Evolutionary conservation across 2,888 invertebrate species (phyloP), one percentile per base, ranked within the genome.

Genomic region (Dilophus febrilis): DNA sequence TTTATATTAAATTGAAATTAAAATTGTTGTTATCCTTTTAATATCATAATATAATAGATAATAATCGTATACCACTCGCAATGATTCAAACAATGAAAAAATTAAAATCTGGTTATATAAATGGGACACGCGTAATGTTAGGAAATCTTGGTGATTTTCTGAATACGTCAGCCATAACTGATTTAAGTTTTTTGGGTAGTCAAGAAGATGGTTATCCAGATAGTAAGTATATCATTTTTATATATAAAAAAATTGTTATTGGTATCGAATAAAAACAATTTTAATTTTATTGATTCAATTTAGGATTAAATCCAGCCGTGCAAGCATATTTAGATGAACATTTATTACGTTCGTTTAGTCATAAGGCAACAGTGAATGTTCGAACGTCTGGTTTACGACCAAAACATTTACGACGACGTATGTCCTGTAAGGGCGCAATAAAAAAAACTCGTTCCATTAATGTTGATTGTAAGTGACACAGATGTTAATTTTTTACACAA

Each of bases 11-110:
- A 16, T 7, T 13, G 33, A 33, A 31, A 31, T n/a, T n/a, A 28
- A 28, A n/a, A n/a, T n/a, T n/a, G n/a, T n/a, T n/a, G n/a, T n/a
- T n/a, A n/a, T n/a, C n/a, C n/a, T n/a, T n/a, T n/a, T n/a, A n/a
- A n/a, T n/a, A n/a, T n/a, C n/a, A n/a, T n/a, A n/a, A n/a, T n/a
- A n/a, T n/a, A n/a, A n/a, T 19, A 37, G 91, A 91, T 66, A 80
- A 90, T 63, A 88, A 85, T 43, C 85, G 78, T 64, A 81, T 91
- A 45, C 92, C 92, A 0, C 68, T 87, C 57, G 87, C 94, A 0
- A 88, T 98, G 78, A 81, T 95, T 50, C 91, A 92, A 3, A 97
- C 97, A 2, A 88, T 98, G 75, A 91, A 94, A 57, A 98, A 98
- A 64, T 66, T 98, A 4, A 92, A 94, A 61, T 94, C 92, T 44